A percentile compares a stretch with the other conserved stretches of the same genome.
Evolutionary conservation across 2,797 vertebrate species (phyloP).

Genomic region (Eulemur coronatus): DNA sequence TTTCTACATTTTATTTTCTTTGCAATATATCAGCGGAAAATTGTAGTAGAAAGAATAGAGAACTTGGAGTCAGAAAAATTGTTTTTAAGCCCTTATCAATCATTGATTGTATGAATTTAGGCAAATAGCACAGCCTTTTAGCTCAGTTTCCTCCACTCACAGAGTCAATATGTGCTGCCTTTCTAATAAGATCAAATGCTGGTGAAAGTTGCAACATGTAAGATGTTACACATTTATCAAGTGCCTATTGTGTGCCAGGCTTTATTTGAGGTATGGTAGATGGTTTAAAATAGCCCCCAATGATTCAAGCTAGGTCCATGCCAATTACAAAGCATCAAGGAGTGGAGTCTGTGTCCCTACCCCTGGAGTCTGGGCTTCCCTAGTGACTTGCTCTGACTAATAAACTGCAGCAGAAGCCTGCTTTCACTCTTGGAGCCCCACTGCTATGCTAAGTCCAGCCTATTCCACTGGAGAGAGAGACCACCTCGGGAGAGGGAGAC

Average conservation of each 20-base stretch:
- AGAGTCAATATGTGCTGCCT: not conserved
- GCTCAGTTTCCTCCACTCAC: not conserved
- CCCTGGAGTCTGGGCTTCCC: not conserved
- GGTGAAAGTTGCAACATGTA: not conserved
- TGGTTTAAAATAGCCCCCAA: not conserved
- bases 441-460: not conserved
- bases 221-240: not conserved
- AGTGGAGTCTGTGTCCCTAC: not conserved
- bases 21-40: not conserved
- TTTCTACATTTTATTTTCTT: not conserved
- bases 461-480: not conserved
- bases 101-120: not conserved
- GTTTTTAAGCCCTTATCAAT: not conserved
- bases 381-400: not conserved
- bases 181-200: not conserved
- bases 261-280: not conserved
- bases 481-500: not conserved
- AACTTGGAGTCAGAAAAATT: conserved; percentile 10
- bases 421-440: not conserved
- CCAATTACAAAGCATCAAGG: not conserved
- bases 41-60: conserved; percentile 3
- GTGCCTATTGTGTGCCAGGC: not conserved
- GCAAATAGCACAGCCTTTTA: not conserved
- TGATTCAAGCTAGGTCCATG: not conserved
- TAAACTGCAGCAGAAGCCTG: not conserved